Conservation (phyloP, 2,113 vertebrate species). For the Tetrao urogallus region DNA sequence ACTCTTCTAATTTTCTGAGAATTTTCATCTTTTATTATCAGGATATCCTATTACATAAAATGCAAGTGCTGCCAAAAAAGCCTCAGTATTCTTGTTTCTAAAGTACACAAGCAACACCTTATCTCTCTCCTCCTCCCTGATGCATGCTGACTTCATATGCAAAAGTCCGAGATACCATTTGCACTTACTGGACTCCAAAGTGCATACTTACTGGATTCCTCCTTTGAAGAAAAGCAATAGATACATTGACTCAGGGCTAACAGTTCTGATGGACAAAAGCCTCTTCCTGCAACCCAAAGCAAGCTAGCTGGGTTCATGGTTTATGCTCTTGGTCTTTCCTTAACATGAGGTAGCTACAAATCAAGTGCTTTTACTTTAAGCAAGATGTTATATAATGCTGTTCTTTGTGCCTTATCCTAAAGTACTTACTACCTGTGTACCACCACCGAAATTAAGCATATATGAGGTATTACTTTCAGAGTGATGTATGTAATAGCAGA, state of each 20-base stretch:
- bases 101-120: neutral
- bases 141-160: neutral
- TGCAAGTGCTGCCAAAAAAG: neutral
- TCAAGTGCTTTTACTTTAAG: neutral
- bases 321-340: neutral
- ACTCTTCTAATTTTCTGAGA: neutral
- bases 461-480: too few relatives aligned
- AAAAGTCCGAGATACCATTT: neutral
- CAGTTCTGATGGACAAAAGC: neutral
- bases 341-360: neutral
- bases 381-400: neutral
- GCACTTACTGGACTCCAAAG: neutral
- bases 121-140: neutral
- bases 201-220: too few relatives aligned
- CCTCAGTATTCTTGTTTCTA: neutral
- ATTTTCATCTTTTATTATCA: neutral
- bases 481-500: neutral
- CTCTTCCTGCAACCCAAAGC: neutral
- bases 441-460: neutral
- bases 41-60: neutral
- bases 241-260: neutral
- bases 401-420: neutral
- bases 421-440: neutral
- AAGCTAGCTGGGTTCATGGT: neutral
- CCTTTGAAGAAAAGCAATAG: neutral